A percentile compares a stretch with the other conserved stretches of the same genome.
Conservation (phyloP, 2,113 vertebrate genomes). For the Prietella phreatophila region DNA sequence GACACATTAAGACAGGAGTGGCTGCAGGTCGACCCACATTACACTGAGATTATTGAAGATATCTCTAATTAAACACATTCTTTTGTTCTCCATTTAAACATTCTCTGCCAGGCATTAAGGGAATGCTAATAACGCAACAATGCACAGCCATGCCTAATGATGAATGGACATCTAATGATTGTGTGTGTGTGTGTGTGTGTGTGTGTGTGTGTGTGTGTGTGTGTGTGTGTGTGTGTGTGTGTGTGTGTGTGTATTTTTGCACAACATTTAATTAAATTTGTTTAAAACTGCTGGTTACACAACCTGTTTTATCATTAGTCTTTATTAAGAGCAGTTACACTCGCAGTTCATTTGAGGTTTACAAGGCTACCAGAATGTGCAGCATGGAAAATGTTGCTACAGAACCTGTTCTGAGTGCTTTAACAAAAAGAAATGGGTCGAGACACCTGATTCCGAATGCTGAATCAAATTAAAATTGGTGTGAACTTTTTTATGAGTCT, state of each 20-base stretch:
- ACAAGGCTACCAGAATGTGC: neutral
- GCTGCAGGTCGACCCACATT: slow-evolving; percentile 40
- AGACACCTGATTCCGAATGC: neutral
- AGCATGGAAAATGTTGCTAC: neutral
- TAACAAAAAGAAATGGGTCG: too few species aligned
- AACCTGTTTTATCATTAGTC: neutral
- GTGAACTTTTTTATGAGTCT: neutral
- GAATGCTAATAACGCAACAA: slow-evolving; percentile 38
- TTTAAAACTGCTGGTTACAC: slow-evolving; percentile 19
- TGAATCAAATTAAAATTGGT: neutral
- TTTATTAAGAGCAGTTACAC: neutral
- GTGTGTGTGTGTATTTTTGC: too few species aligned
- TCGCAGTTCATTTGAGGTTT: neutral
- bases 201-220: too few species aligned
- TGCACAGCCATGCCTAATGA: slow-evolving; percentile 17
- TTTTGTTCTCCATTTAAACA: slow-evolving; percentile 43
- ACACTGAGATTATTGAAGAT: slow-evolving; percentile 41
- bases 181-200: neutral
- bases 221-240: slow-evolving; percentile 10
- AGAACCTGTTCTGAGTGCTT: neutral
- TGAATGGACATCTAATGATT: slow-evolving; percentile 25
- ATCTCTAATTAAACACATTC: slow-evolving; percentile 35
- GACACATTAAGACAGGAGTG: slow-evolving; percentile 35
- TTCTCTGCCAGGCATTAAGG: slow-evolving; percentile 28
- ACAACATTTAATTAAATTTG: neutral